Evolutionary conservation across 2,888 invertebrate genomes (phyloP), one percentile per base, ranked within the genome.

Genomic region (Zaprionus bogoriensis): DNA sequence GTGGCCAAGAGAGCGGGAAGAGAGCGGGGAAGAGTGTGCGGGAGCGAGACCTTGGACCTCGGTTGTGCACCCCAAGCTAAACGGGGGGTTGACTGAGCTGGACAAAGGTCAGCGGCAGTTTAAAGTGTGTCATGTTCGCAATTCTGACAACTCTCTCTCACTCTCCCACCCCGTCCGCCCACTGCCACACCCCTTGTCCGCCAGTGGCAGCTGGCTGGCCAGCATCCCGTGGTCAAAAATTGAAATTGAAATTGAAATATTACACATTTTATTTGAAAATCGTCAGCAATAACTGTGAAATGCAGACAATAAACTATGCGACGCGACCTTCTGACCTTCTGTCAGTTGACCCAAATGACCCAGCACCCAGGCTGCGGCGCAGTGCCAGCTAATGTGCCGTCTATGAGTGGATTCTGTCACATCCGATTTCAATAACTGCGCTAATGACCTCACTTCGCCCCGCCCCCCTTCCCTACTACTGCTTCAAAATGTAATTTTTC

Each of bases 231-330:
- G 17, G 20, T n/a, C n/a, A n/a, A n/a, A n/a, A n/a, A 52, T 70
- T 78, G 25, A 65, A 83, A n/a, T n/a, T n/a, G n/a, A 78, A 87
- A 83, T 87, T 86, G 86, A 86, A 88, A 86, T 88, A 86, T 86
- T 88, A 81, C 78, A 86, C 88, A 85, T 78, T 85, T 71, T 60
- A 77, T 73, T 87, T 67, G 63, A 76, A 70, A 47, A 55, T 22
- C 41, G 41, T n/a, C 62, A 72, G 74, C 68, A 71, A 69, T 83
- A 69, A 67, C 74, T 71, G 69, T 72, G 67, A 69, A 74, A 60
- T 71, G 51, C 67, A 64, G 64, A 81, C 74, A 68, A 75, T 71
- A 70, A 41, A 72, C 71, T 60, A 55, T 68, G 48, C 45, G 3
- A 12, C 62, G 42, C 63, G 54, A 63, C 58, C 62, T 53, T 67